Evolutionary conservation across 2,888 invertebrate genomes (phyloP).

Genomic region (Chrysomela aeneicollis): DNA sequence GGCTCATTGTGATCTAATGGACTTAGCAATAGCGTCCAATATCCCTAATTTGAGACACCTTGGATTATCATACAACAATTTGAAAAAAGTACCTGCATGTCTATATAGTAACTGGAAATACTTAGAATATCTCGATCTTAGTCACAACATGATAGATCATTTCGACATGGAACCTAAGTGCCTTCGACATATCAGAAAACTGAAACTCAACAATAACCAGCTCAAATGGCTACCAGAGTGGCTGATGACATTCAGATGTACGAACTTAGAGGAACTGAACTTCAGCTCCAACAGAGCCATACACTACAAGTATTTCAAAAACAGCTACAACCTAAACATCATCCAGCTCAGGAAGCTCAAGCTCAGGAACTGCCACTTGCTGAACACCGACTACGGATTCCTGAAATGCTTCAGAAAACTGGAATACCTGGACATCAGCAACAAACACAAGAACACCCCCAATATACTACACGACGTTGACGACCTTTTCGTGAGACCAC

Average conservation of each 20-base stretch:
- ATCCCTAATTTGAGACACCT: conserved; percentile 39
- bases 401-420: conserved; percentile 41
- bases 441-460: conserved; percentile 24
- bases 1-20: conserved; percentile 38
- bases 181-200: conserved; percentile 32
- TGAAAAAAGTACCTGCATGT: conserved; percentile 43
- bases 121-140: conserved; percentile 43
- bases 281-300: conserved; percentile 46
- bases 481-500: conserved; percentile 43
- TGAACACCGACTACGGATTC: conserved; percentile 41
- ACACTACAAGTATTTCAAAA: conserved; percentile 39
- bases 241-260: conserved; percentile 42
- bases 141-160: conserved; percentile 39
- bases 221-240: conserved; percentile 44
- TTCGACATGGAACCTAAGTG: conserved; percentile 47
- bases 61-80: conserved; percentile 42
- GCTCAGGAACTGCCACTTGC: conserved; percentile 40
- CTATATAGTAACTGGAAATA: conserved; percentile 41
- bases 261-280: conserved; percentile 42
- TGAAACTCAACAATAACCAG: conserved; percentile 43
- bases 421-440: conserved; percentile 47
- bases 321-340: conserved; percentile 34
- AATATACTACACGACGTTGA: conserved; percentile 44
- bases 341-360: conserved; percentile 40
- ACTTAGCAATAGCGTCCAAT: conserved; percentile 35